A percentile compares a stretch with the other conserved stretches of the same genome.
phyloP scores from a whole-genome alignment of 2,113 vertebrate species.

The Phyllostomus discolor region DNA sequence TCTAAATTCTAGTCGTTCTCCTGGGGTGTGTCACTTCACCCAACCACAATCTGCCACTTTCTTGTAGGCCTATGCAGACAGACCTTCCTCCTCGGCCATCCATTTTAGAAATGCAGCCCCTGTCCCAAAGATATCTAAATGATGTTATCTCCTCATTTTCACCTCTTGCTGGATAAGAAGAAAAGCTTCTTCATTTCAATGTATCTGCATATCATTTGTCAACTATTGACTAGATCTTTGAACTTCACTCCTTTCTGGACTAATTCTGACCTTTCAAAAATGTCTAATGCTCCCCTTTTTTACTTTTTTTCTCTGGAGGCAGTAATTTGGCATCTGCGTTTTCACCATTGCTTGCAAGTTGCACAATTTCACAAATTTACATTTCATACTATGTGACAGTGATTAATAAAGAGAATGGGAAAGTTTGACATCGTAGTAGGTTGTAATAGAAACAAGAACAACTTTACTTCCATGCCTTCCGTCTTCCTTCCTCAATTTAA shows the following conservation, averaged over 20 bases:
- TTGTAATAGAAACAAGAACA: not conserved
- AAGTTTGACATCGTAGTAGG: not conserved
- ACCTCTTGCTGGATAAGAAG: not conserved
- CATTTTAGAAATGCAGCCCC: conserved; percentile 1
- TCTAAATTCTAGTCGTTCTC: not conserved
- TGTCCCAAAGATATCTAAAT: not conserved
- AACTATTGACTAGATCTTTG: not conserved
- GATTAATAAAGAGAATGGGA: not conserved
- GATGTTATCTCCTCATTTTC: not conserved
- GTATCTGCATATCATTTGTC: not conserved
- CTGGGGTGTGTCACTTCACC: not conserved
- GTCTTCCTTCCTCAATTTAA: not conserved
- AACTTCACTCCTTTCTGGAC: not conserved
- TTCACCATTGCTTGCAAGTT: not conserved
- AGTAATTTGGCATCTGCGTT: not conserved
- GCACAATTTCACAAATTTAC: not conserved
- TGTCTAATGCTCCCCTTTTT: not conserved
- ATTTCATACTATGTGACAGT: not conserved
- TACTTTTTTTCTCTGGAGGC: not conserved
- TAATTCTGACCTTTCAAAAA: conserved; percentile 11
- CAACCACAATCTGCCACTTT: not conserved
- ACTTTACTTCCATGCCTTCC: not conserved
- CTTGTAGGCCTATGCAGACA: not conserved
- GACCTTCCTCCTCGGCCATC: not conserved
- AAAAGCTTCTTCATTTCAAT: not conserved